A percentile compares a stretch with the other conserved stretches of the same genome.
Conservation (phyloP, 1,140 invertebrate species). For the Microplitis mediator region DNA sequence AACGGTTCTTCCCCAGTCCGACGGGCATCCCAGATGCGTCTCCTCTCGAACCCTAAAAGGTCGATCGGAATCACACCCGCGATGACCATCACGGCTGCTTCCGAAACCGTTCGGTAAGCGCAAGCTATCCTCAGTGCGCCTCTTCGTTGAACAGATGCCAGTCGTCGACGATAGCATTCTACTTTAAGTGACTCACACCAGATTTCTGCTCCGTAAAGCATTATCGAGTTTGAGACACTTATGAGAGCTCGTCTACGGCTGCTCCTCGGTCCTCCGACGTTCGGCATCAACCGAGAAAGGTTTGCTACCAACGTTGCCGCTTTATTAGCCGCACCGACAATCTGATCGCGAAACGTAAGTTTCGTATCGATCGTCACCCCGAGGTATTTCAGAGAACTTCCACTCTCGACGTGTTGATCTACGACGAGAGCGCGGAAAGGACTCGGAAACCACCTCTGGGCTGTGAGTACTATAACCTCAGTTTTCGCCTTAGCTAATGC, state of each 20-base stretch:
- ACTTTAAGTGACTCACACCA: conserved; percentile 30
- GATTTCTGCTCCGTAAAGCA: conserved; percentile 37
- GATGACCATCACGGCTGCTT: conserved; percentile 4
- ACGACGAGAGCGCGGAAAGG: background rate
- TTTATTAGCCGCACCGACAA: conserved; percentile 21
- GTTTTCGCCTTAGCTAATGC: conserved; percentile 35
- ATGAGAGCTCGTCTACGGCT: conserved; percentile 32
- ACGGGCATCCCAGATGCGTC: conserved; percentile 23
- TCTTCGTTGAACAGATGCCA: conserved; percentile 32
- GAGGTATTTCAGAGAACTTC: conserved; percentile 29
- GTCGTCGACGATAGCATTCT: conserved; percentile 25
- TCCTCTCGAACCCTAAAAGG: conserved; percentile 32
- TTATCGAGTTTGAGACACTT: conserved; percentile 29
- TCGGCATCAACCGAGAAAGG: conserved; percentile 38
- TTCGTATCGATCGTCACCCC: conserved; percentile 32
- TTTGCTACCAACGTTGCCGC: conserved; percentile 16
- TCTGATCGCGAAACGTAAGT: conserved; percentile 28
- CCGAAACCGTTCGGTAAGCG: conserved; percentile 20
- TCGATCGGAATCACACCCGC: conserved; percentile 34
- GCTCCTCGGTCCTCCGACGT: conserved; percentile 34
- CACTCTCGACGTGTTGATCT: background rate
- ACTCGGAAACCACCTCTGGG: background rate
- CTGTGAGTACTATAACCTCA: conserved; percentile 30
- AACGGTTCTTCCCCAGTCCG: conserved; percentile 14
- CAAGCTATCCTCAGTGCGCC: too few species aligned